Evolutionary conservation across 2,888 invertebrate species (phyloP), one percentile per base, ranked within the genome.

Genomic region (Eurytoma adleriae): DNA sequence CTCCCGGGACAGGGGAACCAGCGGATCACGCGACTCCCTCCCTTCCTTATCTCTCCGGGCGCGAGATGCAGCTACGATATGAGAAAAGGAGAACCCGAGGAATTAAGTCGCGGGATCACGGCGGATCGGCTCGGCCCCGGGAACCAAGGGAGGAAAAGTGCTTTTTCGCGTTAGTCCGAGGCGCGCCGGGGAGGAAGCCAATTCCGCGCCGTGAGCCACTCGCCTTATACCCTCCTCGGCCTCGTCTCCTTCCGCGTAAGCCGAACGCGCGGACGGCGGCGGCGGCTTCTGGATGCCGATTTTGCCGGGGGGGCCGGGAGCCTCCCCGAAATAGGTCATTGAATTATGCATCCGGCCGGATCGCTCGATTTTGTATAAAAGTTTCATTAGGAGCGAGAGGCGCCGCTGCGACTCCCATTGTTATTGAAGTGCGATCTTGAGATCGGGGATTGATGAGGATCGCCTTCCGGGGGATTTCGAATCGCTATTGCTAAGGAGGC

Each of bases 161-260:
- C 74, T 79, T 79, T 79, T 70, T 70, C 79, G 69, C 69, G 74
- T 79, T 62, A 78, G 52, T 71, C 70, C 70, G 13, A 66, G 16
- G 13, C 16, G 3, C 24, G 20, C 48, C 20, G 56, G n/a, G 30
- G 64, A 40, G 10, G 62, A 73, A 61, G 40, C 52, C 68, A 27
- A 76, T 68, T 68, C 50, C 16, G 54, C 5, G 72, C 24, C 4
- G 27, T n/a, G 14, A 10, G 30, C 16, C 18, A 18, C n/a, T 30
- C 64, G 52, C 50, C 27, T 56, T 64, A 14, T 4, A 50, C 70
- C 30, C 48, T 70, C 59, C 4, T 12, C 40, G 14, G 40, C 24
- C 16, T 54, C 40, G 61, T 54, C 59, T n/a, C 20, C 18, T 2
- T 61, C 59, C 3, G 18, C 14, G 40, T 64, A 70, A 57, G 30